Conservation (phyloP, 1,140 invertebrate species). For the Drosophila ficusphila region DNA sequence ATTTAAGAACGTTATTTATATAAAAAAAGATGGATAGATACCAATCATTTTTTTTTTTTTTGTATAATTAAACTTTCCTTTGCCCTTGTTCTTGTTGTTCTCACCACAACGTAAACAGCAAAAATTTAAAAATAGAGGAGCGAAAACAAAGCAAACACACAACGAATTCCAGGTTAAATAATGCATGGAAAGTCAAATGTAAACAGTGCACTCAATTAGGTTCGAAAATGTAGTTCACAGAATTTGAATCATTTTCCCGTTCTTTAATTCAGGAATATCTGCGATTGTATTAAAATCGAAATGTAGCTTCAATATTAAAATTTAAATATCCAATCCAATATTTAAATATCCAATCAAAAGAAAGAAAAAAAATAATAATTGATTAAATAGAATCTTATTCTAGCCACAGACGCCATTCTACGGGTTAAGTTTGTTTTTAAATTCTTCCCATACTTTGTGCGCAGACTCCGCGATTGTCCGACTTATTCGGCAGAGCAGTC, state of each 20-base stretch:
- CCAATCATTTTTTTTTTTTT: no score
- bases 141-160: conserved; percentile 19
- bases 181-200: conserved; percentile 7
- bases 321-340: no score
- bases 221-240: conserved; percentile 5
- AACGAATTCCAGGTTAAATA: conserved; percentile 32
- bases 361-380: no score
- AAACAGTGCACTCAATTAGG: conserved; percentile 42
- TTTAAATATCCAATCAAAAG: no score
- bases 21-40: no score
- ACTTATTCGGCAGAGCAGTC: conserved; percentile 38
- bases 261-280: neutral
- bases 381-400: neutral
- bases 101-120: conserved; percentile 38
- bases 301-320: no score
- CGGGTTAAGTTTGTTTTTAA: conserved; percentile 79
- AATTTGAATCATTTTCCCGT: neutral
- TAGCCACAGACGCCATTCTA: conserved; percentile 13
- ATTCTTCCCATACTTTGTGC: conserved; percentile 37
- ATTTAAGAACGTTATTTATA: no score
- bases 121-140: conserved; percentile 39
- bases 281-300: neutral
- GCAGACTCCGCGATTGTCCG: conserved; percentile 61
- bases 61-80: neutral
- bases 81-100: conserved; percentile 2